phyloP scores from a whole-genome alignment of 2,113 vertebrate genomes.

The Anoplopoma fimbria region DNA sequence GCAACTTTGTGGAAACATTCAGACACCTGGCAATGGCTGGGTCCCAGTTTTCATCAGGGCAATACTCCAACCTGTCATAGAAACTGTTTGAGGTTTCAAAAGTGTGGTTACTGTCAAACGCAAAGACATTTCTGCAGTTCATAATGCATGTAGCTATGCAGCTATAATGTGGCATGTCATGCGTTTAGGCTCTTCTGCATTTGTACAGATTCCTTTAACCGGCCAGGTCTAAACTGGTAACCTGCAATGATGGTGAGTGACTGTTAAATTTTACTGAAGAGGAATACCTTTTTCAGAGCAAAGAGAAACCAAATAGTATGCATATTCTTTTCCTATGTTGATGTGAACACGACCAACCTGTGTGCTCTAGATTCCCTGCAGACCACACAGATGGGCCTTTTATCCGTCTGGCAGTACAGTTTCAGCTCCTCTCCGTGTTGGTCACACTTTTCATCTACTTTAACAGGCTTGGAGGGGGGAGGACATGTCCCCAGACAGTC shows the following conservation, averaged over 20 bases:
- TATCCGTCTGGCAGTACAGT: slow-evolving; percentile 83
- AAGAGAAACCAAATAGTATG: neutral
- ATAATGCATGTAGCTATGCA: neutral
- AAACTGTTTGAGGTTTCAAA: neutral
- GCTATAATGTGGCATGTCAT: too few relatives aligned
- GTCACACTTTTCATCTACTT: slow-evolving; percentile 80
- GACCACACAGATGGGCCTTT: slow-evolving; percentile 84
- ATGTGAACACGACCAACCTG: slow-evolving; percentile 67
- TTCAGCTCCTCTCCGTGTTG: slow-evolving; percentile 84
- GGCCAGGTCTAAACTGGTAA: neutral
- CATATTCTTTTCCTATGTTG: too few relatives aligned
- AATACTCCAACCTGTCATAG: neutral
- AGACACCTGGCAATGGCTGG: neutral
- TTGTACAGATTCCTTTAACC: neutral
- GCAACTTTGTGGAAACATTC: neutral
- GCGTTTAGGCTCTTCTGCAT: neutral
- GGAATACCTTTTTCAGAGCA: neutral
- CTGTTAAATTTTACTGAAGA: neutral
- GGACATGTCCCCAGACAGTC: slow-evolving; percentile 74
- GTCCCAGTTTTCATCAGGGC: neutral
- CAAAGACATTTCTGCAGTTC: too few relatives aligned
- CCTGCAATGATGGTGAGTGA: too few relatives aligned
- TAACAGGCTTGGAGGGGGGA: slow-evolving; percentile 63
- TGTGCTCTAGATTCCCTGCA: slow-evolving; percentile 84
- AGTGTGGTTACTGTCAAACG: neutral